Evolutionary conservation across 2,888 invertebrate genomes (phyloP).

Genomic region (Blera fallax): DNA sequence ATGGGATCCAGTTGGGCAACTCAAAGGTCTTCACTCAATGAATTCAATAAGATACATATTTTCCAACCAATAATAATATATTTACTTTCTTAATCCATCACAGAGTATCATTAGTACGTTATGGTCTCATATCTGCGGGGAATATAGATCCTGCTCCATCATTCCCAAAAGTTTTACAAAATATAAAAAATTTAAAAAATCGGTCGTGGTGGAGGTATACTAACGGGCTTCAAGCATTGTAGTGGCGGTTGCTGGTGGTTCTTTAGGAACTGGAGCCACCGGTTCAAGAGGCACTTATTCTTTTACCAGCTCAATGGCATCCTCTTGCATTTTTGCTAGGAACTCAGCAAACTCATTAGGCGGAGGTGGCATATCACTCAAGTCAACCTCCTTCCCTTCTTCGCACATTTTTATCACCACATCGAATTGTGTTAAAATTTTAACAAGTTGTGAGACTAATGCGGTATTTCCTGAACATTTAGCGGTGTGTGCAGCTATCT

Average conservation of each 20-base stretch:
- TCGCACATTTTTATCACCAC: constrained; percentile 89
- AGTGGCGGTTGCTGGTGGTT: constrained; percentile 82
- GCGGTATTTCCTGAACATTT: constrained; percentile 89
- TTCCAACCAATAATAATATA: background rate
- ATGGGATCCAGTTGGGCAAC: constrained; percentile 89
- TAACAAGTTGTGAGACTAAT: constrained; percentile 87
- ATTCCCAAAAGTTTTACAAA: constrained; percentile 85
- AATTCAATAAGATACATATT: constrained; percentile 84
- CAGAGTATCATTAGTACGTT: constrained; percentile 88
- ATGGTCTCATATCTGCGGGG: constrained; percentile 85
- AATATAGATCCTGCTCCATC: constrained; percentile 78
- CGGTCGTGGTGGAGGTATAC: constrained; percentile 95
- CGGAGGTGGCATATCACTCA: constrained; percentile 91
- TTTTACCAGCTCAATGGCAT: constrained; percentile 76
- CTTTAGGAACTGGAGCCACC: constrained; percentile 77
- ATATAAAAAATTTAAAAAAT: constrained; percentile 90
- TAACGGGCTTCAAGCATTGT: constrained; percentile 88
- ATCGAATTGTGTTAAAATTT: constrained; percentile 93
- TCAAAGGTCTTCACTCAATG: constrained; percentile 89
- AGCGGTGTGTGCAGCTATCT: constrained; percentile 88
- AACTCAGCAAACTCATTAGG: constrained; percentile 82
- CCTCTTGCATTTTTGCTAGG: constrained; percentile 77
- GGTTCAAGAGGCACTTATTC: constrained; percentile 77
- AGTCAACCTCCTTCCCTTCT: constrained; percentile 90
- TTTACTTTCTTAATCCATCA: background rate